Evolutionary conservation across 2,888 invertebrate species (phyloP), one percentile per base, ranked within the genome.

Genomic region (Drosophila maculinotata): DNA sequence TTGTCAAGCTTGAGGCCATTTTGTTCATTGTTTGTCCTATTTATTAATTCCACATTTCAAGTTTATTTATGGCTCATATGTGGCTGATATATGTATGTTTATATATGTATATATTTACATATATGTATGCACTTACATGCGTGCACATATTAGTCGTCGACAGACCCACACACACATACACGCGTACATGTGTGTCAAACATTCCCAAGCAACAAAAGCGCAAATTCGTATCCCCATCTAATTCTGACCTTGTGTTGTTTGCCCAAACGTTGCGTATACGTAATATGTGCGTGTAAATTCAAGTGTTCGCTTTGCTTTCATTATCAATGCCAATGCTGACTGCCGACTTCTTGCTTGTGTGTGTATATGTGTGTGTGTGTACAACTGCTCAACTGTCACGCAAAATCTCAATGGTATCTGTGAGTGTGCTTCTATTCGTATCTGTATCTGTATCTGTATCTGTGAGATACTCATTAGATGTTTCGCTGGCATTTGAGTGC

Each of bases 191-290:
- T n/a, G n/a, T 25, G 7, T 1, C 23, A 35, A 33, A 31, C 41
- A 44, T 60, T 45, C 59, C 28, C 14, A 26, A 26, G 23, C 26
- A 42, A 25, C 12, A n/a, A 57, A 12, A 28, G 26, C 26, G 20
- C 57, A n/a, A 39, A 41, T 33, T 26, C 44, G 45, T 14, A 41
- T 54, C 45, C 42, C 26, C 31, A 52, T 63, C 26, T 31, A 14
- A 39, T 35, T 36, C 31, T 14, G 60, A 39, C 44, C 67, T 73
- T 72, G 45, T 23, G 17, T 33, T 8, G 36, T 33, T 8, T 33
- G 33, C 48, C 12, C 31, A 35, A 38, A 69, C 51, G 44, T 3
- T 67, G 76, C 76, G 76, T 71, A 71, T 76, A 71, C 74, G 58
- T 47, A 63, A 57, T 57, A 26, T 66, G 52, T 39, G 56, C 51